Base-by-base conservation (phyloP, 2,113 vertebrate species). In the Hemichromis elongatus region DNA sequence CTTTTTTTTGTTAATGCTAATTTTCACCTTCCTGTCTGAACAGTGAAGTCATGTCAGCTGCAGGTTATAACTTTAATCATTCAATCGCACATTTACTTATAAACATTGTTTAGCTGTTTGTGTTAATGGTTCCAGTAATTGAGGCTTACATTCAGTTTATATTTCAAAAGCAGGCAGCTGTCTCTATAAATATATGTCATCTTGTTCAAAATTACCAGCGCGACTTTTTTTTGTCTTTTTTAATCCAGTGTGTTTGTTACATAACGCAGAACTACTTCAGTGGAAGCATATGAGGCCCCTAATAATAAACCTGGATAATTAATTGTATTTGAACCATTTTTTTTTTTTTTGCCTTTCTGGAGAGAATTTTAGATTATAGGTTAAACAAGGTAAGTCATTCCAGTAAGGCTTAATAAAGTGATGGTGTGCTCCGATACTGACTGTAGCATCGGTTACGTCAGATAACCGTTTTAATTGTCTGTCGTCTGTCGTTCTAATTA, bases 61-160 rank as follows among this genome's bases (percentile, higher is more conserved):
- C 50, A 81, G 70, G 79, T 79, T 75, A 28, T 68, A 82, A 57
- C 19, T 68, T 45, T 12, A n/a, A n/a, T 35, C 35, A 16, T 68
- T 24, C 24, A 68, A 24, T 6, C n/a, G 1, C 30, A 45, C 33
- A 50, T 81, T 68, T 59, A 77, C 10, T 40, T 42, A 52, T 10
- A 61, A 82, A 55, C 13, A 61, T 88, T 90, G 73, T 84, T 89
- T 52, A 50, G 45, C 78, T 84, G 24, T 52, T 19, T 82, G 3
- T 70, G 66, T 85, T 92, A 86, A 88, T 90, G 81, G 80, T 26
- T 18, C 37, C 11, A 45, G 83, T 94, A 90, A 93, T 87, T 93
- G 50, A 90, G n/a, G 80, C 54, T 85, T 89, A 50, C 26, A 56
- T 85, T 83, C 59, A 84, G 92, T 90, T 73, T 73, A 10, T 7